Evolutionary conservation across 2,888 invertebrate species (phyloP), one percentile per base, ranked within the genome.

Genomic region (Epinotia bilunana): DNA sequence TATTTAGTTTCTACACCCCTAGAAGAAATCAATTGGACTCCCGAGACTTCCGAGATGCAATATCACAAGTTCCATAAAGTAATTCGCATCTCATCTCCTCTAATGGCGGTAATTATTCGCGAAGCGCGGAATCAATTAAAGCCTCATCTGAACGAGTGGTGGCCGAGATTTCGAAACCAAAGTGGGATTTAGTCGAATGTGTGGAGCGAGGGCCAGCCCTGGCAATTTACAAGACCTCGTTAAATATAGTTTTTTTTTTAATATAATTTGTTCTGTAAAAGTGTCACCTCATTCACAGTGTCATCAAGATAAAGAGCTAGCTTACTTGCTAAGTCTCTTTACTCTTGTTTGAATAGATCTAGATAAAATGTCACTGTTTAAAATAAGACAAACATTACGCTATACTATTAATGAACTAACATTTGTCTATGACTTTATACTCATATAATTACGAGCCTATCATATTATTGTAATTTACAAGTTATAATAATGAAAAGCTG

Each of bases 71-170:
- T 62, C 6, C 9, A 46, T 46, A 12, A 64, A 49, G 28, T 33
- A 58, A 64, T 65, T 65, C 13, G 65, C 18, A 49, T 60, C 33
- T 18, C 58, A 49, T 63, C n/a, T 23, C 33, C 3, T 16, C 33
- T 67, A 67, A 60, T 65, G 28, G 58, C 46, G 46, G 63, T 46
- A 74, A 70, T 69, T 69, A 73, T 49, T 3, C 74, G 55, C 4
- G 55, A 43, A 61, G 20, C 61, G 67, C 16, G 11, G 49, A 74
- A 70, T 46, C 39, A 64, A 74, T 69, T 74, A 74, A 58, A 74
- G 64, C 33, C 57, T 53, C 57, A 39, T 73, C 43, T 53, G 57
- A 23, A n/a, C 55, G 57, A 57, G 62, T 69, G 63, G 67, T 67
- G 73, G 28, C 20, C 65, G 58, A 61, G 73, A 53, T 62, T 39